Evolutionary conservation across 2,797 vertebrate genomes (phyloP).

Genomic region (Crenuchus spilurus): DNA sequence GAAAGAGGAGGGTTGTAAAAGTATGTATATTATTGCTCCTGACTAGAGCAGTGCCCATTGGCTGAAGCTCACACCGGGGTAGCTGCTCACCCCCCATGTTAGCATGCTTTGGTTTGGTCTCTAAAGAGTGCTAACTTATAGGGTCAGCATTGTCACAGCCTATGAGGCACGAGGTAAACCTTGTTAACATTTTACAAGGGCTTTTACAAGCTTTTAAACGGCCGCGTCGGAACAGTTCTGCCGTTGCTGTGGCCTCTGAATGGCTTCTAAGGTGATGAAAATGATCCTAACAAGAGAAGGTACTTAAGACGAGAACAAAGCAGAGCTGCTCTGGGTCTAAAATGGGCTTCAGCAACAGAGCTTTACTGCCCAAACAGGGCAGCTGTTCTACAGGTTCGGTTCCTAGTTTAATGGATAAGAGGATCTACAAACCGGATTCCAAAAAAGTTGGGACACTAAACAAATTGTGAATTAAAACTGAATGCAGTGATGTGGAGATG

Average conservation of each 20-base stretch:
- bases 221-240: constrained; percentile 53
- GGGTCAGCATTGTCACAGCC: constrained; percentile 51
- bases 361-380: constrained; percentile 10
- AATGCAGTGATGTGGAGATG: too few relatives aligned
- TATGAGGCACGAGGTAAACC: constrained; percentile 31
- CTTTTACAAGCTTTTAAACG: constrained; percentile 67
- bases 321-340: constrained; percentile 25
- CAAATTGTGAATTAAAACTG: too few relatives aligned
- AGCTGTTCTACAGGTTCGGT: constrained; percentile 28
- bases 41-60: constrained; percentile 1
- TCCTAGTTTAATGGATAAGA: too few relatives aligned
- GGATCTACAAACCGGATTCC: too few relatives aligned
- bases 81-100: constrained; percentile 1
- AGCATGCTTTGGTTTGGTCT: constrained; percentile 48
- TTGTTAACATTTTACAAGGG: constrained; percentile 64
- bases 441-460: too few relatives aligned
- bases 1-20: constrained; percentile 18
- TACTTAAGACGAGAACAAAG: constrained; percentile 38
- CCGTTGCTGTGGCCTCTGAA: constrained; percentile 58
- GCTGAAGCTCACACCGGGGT: constrained; percentile 4
- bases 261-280: constrained; percentile 32
- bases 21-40: constrained; percentile 32
- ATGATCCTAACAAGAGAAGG: constrained; percentile 47
- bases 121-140: constrained; percentile 44
- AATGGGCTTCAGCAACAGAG: constrained; percentile 36